Evolutionary conservation across 2,888 invertebrate genomes (phyloP).

Genomic region (Lamellibrachia columna): DNA sequence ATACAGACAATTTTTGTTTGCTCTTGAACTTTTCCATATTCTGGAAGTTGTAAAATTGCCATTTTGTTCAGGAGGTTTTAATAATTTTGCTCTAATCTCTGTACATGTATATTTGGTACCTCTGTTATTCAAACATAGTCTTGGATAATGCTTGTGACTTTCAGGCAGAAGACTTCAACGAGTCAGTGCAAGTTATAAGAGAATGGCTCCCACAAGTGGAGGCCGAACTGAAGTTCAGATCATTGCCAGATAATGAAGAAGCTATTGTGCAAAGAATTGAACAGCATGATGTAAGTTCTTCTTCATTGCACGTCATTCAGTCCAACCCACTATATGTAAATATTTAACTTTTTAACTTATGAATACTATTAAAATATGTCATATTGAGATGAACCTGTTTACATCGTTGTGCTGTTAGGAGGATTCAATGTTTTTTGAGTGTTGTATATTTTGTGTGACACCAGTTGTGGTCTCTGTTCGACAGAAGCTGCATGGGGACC

Average conservation of each 20-base stretch:
- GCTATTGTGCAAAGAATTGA: conserved; percentile 63
- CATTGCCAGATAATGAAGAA: conserved; percentile 63
- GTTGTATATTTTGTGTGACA: conserved; percentile 1
- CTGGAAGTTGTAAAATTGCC: too few relatives aligned
- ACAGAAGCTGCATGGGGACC: conserved; percentile 63
- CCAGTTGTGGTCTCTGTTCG: background rate
- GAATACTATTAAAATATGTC: background rate
- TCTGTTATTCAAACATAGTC: background rate
- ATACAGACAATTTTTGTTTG: too few relatives aligned
- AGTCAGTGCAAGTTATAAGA: conserved; percentile 60
- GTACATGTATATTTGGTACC: background rate
- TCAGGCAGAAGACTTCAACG: conserved; percentile 64
- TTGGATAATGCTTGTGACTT: conserved; percentile 7
- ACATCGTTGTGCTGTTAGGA: background rate
- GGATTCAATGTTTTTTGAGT: background rate
- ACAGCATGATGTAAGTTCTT: conserved; percentile 57
- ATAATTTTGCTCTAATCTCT: background rate
- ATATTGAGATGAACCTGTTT: background rate
- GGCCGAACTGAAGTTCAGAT: conserved; percentile 61
- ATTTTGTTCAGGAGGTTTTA: background rate
- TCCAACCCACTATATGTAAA: too few relatives aligned
- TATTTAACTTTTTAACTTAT: too few relatives aligned
- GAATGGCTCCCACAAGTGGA: conserved; percentile 64
- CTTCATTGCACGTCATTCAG: background rate
- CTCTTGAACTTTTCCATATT: too few relatives aligned